phyloP scores from a whole-genome alignment of 1,140 invertebrate genomes.

The Diprion similis region DNA sequence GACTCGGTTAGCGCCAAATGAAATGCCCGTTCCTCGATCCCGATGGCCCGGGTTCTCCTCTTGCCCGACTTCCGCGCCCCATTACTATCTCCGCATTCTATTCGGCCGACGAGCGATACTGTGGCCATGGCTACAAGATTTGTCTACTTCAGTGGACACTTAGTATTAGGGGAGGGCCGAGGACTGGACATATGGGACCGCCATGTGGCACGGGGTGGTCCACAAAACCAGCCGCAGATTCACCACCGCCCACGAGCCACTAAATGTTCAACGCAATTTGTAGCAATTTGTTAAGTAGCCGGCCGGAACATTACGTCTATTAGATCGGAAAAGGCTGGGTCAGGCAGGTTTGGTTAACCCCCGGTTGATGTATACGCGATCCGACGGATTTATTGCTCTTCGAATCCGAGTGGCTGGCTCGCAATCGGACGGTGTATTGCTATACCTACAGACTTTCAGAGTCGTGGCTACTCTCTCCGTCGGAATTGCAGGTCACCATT shows the following conservation, averaged over 20 bases:
- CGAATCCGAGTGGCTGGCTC: slow-evolving; percentile 12
- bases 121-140: slow-evolving; percentile 29
- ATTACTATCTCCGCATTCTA: neutral
- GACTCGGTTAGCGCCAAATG: slow-evolving; percentile 4
- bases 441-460: too few species aligned
- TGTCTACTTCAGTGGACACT: slow-evolving; percentile 40
- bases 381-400: slow-evolving; percentile 53
- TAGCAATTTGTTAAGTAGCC: slow-evolving; percentile 65
- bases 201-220: slow-evolving; percentile 44
- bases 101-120: slow-evolving; percentile 11
- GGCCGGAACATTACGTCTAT: slow-evolving; percentile 62
- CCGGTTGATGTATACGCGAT: slow-evolving; percentile 47
- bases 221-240: slow-evolving; percentile 13
- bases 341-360: slow-evolving; percentile 30
- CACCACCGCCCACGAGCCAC: slow-evolving; percentile 28
- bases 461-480: too few species aligned
- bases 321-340: neutral
- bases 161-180: slow-evolving; percentile 39
- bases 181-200: slow-evolving; percentile 51
- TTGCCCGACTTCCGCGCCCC: slow-evolving; percentile 9
- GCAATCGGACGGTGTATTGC: slow-evolving; percentile 1
- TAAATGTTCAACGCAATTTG: slow-evolving; percentile 61
- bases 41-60: neutral
- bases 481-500: too few species aligned
- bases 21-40: neutral